These are phyloP conservation scores for Lepidocyrtoides sp. DNA, from an alignment of 2,888 invertebrate species.

Conservation along the genomic window DNA sequence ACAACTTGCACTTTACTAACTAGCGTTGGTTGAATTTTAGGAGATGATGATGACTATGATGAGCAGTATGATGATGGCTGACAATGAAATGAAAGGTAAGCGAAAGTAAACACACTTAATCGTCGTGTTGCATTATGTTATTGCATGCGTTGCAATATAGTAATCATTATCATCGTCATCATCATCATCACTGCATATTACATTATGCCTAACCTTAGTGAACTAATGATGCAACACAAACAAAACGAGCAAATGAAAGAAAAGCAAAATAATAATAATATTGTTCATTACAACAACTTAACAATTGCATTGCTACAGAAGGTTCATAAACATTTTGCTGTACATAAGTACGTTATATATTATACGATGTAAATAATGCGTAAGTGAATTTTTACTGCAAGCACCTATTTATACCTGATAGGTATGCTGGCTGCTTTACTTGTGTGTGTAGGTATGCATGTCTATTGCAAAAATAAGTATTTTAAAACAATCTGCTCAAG, in stretches of 20 bases:
- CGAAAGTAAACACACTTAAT: conserved; percentile 54
- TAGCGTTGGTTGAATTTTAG: background rate
- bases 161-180: background rate
- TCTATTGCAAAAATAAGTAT: background rate
- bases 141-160: conserved; percentile 59
- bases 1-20: background rate
- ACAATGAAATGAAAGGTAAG: conserved; percentile 38
- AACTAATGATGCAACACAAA: conserved; percentile 71
- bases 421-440: too few relatives aligned
- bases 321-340: background rate
- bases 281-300: background rate
- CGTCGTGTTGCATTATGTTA: conserved; percentile 58
- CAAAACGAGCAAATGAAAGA: conserved; percentile 25
- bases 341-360: background rate
- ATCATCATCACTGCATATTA: conserved; percentile 56
- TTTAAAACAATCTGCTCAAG: background rate
- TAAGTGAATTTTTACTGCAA: background rate
- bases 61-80: conserved; percentile 8
- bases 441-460: background rate
- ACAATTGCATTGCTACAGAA: background rate
- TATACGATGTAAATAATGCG: background rate
- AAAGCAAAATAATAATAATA: conserved; percentile 28
- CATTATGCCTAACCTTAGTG: conserved; percentile 73
- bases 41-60: too few relatives aligned
- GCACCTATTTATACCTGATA: too few relatives aligned